Evolutionary conservation across 2,113 vertebrate genomes (phyloP).

Genomic region (Tympanuchus pallidicinctus): DNA sequence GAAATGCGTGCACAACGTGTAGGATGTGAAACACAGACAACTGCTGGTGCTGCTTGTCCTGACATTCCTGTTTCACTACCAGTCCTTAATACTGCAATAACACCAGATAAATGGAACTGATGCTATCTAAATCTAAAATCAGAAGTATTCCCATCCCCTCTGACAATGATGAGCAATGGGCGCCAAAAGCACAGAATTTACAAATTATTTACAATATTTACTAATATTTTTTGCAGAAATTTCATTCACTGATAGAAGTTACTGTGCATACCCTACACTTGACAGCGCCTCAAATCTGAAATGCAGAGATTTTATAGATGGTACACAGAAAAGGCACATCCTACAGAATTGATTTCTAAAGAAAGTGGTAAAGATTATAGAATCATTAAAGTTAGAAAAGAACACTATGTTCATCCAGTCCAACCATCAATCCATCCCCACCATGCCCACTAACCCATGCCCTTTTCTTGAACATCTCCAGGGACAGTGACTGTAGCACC

Average conservation of each 20-base stretch:
- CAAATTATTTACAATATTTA: neutral
- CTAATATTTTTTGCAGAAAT: neutral
- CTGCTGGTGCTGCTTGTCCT: neutral
- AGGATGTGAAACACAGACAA: neutral
- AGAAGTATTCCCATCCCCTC: neutral
- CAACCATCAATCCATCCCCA: too few relatives aligned
- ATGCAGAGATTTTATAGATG: neutral
- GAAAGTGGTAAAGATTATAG: neutral
- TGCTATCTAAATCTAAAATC: neutral
- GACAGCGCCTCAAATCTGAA: neutral
- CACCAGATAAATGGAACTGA: neutral
- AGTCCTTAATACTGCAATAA: neutral
- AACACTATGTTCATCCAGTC: too few relatives aligned
- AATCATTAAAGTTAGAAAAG: too few relatives aligned
- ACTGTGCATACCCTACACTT: neutral
- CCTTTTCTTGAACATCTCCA: too few relatives aligned
- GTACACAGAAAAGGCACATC: neutral
- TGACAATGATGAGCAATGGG: neutral
- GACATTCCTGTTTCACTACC: neutral
- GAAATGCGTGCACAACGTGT: neutral
- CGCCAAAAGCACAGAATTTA: neutral
- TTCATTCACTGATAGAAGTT: accelerated
- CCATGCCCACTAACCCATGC: too few relatives aligned
- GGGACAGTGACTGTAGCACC: too few relatives aligned
- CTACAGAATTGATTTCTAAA: neutral